phyloP scores from a whole-genome alignment of 2,888 invertebrate genomes.

The Tetragonisca angustula region DNA sequence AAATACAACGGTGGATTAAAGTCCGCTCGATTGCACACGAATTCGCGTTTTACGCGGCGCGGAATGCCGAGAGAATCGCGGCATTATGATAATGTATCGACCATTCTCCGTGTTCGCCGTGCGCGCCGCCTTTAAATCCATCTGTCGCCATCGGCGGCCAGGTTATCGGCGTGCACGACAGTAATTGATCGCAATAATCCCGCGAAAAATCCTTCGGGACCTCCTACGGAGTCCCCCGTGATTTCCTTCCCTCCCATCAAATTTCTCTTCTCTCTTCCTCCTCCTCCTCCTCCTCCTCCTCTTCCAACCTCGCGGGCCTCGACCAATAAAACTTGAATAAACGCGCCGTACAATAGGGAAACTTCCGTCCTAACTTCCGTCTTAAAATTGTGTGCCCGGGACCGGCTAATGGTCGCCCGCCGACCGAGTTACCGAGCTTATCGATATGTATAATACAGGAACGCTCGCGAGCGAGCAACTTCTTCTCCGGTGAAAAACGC shows the following conservation, averaged over 20 bases:
- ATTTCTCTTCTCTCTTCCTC: conserved; percentile 13
- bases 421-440: conserved; percentile 39
- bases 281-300: too few relatives aligned
- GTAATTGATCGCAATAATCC: conserved; percentile 58
- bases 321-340: conserved; percentile 55
- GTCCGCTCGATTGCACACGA: conserved; percentile 55
- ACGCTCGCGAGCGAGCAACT: not conserved
- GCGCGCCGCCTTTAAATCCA: conserved; percentile 47
- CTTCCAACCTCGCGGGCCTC: not conserved
- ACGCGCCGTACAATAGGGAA: conserved; percentile 15
- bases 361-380: conserved; percentile 36
- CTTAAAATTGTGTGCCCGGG: conserved; percentile 29
- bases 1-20: conserved; percentile 60
- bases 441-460: conserved; percentile 16
- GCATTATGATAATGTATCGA: conserved; percentile 76
- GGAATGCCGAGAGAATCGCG: conserved; percentile 70
- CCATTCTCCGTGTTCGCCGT: conserved; percentile 42
- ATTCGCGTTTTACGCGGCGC: conserved; percentile 65
- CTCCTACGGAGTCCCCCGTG: not conserved
- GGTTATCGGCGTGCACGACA: conserved; percentile 44
- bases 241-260: conserved; percentile 8
- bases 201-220: conserved; percentile 12
- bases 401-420: conserved; percentile 30
- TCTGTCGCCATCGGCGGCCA: conserved; percentile 44
- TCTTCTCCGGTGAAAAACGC: conserved; percentile 12